Conservation (phyloP, 2,888 invertebrate species). For the Lepidocyrtinus sp. region DNA sequence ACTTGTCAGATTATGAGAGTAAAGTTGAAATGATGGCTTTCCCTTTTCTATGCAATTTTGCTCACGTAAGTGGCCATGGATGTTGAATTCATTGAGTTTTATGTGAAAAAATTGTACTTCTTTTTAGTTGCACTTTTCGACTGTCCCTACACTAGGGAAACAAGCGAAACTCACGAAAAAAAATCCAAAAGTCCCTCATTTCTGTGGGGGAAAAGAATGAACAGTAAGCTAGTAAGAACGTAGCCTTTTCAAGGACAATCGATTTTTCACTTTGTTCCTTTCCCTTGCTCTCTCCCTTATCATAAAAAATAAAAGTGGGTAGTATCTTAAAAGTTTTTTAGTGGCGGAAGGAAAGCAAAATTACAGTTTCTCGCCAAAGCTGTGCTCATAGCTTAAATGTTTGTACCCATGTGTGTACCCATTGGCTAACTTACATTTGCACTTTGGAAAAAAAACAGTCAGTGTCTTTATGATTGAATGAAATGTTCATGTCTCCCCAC, state of each 20-base stretch:
- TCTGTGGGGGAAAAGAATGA: neutral
- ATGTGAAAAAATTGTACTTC: neutral
- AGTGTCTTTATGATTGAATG: no score
- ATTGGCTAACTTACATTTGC: neutral
- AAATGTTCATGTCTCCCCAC: neutral
- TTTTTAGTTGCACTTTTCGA: neutral
- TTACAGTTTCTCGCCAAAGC: neutral
- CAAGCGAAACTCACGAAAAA: neutral
- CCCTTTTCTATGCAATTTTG: no score
- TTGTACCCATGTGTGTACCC: neutral
- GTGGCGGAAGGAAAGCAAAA: neutral
- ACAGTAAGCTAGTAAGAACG: constrained; percentile 33
- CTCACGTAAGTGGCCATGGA: constrained; percentile 9
- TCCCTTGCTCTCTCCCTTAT: neutral
- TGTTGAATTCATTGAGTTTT: neutral
- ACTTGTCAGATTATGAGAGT: neutral
- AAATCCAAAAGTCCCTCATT: constrained; percentile 5
- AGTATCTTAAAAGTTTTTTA: neutral
- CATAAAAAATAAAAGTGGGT: constrained; percentile 14
- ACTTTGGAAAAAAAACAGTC: neutral
- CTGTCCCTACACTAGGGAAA: neutral
- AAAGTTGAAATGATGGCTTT: no score
- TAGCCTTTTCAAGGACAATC: constrained; percentile 68
- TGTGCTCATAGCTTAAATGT: neutral
- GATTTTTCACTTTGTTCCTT: constrained; percentile 61